Evolutionary conservation across 2,888 invertebrate species (phyloP), one percentile per base, ranked within the genome.

Genomic region (Lissocephala sabroskyi): DNA sequence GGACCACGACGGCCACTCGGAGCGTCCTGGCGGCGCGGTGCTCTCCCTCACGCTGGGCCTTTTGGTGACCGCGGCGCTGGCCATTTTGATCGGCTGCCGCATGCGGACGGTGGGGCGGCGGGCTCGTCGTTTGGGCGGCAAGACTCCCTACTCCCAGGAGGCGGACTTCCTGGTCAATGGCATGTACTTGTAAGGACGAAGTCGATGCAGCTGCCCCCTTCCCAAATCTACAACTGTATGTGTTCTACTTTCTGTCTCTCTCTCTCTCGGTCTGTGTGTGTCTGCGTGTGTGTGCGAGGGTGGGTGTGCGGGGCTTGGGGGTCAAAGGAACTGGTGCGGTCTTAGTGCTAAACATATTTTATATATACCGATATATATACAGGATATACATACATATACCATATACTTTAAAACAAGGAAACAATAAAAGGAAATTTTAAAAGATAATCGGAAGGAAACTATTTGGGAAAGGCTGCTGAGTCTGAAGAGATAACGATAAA

Each of bases 121-220:
- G 47, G 88, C 93, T 54, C 87, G 91, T 57, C 89, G 93, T 66
- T 44, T 82, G 55, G 91, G 92, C 40, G 92, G 93, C 51, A 92
- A 94, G 84, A 89, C 91, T 41, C 89, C 92, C 13, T 92, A 93
- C 80, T 92, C 95, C 26, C 95, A 96, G 84, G 97, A 97, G 86
- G 96, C 97, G 0, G 97, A 97, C 87, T 97, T 97, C 86, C 88
- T 98, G 75, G 97, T 98, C 70, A 97, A 98, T 86, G 97, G 97
- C 79, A 97, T 98, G 97, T 98, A 97, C 86, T 90, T 97, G 47
- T 83, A 80, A 75, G 49, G n/a, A 26, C 19, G n/a, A 16, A 16
- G 11, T n/a, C n/a, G n/a, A n/a, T n/a, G n/a, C n/a, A n/a, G n/a
- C n/a, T n/a, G n/a, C n/a, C n/a, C n/a, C 23, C 23, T 23, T 23